phyloP scores from a whole-genome alignment of 2,113 vertebrate genomes.

The Cheilinus undulatus region DNA sequence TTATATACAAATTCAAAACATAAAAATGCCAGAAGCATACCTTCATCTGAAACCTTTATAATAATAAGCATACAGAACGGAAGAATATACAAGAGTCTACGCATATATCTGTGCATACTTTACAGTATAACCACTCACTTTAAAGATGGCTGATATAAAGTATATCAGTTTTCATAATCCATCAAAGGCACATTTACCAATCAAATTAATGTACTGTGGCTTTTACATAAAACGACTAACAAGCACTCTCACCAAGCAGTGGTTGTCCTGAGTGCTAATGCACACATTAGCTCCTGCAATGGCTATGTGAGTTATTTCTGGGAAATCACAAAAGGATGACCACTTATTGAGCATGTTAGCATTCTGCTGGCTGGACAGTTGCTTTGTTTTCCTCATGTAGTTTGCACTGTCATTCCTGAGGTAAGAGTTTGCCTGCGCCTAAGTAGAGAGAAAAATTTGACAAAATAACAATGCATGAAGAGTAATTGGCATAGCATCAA shows the following conservation, averaged over 20 bases:
- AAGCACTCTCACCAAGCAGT: conserved; percentile 86
- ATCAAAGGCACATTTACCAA: conserved; percentile 50
- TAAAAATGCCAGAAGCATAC: conserved; percentile 32
- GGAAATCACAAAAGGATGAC: conserved; percentile 90
- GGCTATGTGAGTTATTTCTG: conserved; percentile 90
- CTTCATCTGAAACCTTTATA: conserved; percentile 16
- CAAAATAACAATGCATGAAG: too few relatives aligned
- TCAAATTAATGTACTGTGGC: conserved; percentile 36
- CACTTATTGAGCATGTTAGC: conserved; percentile 65
- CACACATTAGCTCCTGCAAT: conserved; percentile 80
- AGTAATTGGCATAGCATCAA: too few relatives aligned
- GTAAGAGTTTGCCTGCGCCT: conserved; percentile 73
- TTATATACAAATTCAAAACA: conserved; percentile 54
- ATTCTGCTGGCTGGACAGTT: not conserved
- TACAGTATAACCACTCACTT: not conserved
- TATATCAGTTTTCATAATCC: conserved; percentile 34
- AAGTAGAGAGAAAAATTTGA: conserved; percentile 2
- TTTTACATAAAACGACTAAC: conserved; percentile 41
- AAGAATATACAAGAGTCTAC: conserved; percentile 14
- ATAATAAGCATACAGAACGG: not conserved
- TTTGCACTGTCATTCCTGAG: conserved; percentile 53
- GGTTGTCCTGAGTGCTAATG: conserved; percentile 90
- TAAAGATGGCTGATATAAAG: conserved; percentile 15
- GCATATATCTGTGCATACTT: not conserved
- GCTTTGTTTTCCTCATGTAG: conserved; percentile 53